Evolutionary conservation across 2,888 invertebrate species (phyloP).

Genomic region (Arrhopalites spinosus): DNA sequence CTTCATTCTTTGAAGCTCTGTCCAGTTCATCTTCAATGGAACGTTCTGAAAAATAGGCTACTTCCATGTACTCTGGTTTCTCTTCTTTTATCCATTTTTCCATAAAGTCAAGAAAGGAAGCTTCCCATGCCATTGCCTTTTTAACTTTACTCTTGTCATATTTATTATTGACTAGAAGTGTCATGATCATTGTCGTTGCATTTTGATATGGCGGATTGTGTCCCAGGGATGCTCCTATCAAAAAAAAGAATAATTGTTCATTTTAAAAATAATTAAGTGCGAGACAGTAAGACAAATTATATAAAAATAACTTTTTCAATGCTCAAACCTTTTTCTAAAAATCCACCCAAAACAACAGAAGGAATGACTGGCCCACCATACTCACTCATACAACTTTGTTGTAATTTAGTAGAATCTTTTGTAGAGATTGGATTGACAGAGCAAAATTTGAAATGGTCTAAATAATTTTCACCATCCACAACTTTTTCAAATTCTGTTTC

Average conservation of each 20-base stretch:
- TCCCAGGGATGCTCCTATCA: conserved; percentile 40
- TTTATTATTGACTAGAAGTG: conserved; percentile 52
- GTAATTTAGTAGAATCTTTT: conserved; percentile 54
- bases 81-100: conserved; percentile 48
- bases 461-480: conserved; percentile 65
- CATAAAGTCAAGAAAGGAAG: conserved; percentile 53
- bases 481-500: conserved; percentile 63
- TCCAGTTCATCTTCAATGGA: conserved; percentile 76
- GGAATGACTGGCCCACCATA: conserved; percentile 94
- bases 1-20: conserved; percentile 76
- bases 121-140: conserved; percentile 53
- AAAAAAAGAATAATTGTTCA: too few relatives aligned
- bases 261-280: too few relatives aligned
- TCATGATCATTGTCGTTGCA: conserved; percentile 53
- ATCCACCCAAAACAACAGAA: conserved; percentile 89
- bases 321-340: conserved; percentile 64
- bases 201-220: conserved; percentile 49
- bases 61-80: conserved; percentile 68
- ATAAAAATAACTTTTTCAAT: too few relatives aligned
- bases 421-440: conserved; percentile 60
- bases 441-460: conserved; percentile 77
- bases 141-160: conserved; percentile 42
- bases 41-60: conserved; percentile 78
- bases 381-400: conserved; percentile 72
- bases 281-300: too few relatives aligned